These are phyloP conservation scores for Campopleginae sp. DNA, from an alignment of 2,888 invertebrate genomes.

Conservation along the genomic window DNA sequence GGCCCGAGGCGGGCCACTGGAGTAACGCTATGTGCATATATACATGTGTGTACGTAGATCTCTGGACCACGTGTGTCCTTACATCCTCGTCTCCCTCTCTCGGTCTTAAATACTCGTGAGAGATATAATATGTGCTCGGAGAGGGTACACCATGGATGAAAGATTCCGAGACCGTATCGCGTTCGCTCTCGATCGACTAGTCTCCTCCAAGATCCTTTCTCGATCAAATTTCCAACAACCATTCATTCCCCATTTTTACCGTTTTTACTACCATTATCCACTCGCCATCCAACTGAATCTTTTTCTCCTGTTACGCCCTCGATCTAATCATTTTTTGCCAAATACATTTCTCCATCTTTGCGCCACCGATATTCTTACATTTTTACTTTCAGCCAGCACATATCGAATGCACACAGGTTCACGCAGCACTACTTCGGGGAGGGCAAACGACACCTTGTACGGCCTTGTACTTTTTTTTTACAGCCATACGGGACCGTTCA, in stretches of 20 bases:
- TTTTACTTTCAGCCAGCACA: not conserved
- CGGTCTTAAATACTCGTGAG: constrained; percentile 60
- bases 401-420: constrained; percentile 3
- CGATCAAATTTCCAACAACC: constrained; percentile 82
- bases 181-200: constrained; percentile 68
- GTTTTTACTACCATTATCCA: constrained; percentile 55
- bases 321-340: constrained; percentile 41
- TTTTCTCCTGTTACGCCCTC: constrained; percentile 47
- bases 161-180: constrained; percentile 69
- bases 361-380: not conserved
- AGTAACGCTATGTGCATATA: constrained; percentile 62
- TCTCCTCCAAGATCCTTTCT: constrained; percentile 71
- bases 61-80: constrained; percentile 79
- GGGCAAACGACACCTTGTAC: not conserved
- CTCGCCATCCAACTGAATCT: not conserved
- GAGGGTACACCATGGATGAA: constrained; percentile 31
- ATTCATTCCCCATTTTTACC: constrained; percentile 72
- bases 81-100: constrained; percentile 31
- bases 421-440: not conserved
- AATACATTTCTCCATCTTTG: not conserved
- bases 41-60: constrained; percentile 10
- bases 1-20: constrained; percentile 73
- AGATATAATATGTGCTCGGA: constrained; percentile 53
- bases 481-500: not conserved
- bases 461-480: not conserved